Evolutionary conservation across 2,797 vertebrate species (phyloP), one percentile per base, ranked within the genome.

Genomic region (Vespertilio murinus): DNA sequence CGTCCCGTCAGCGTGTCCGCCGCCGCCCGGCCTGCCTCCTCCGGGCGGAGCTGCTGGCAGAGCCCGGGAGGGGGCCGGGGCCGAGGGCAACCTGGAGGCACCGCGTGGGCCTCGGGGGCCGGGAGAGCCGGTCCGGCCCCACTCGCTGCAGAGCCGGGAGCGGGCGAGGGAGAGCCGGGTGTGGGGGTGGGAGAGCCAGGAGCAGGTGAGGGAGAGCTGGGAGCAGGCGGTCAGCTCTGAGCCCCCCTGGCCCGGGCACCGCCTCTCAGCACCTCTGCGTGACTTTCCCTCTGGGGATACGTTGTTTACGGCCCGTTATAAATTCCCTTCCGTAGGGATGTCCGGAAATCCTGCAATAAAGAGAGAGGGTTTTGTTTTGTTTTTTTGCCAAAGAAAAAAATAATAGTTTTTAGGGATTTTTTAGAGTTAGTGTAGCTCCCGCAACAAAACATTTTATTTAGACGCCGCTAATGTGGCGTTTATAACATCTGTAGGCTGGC

Each of bases 41-140:
- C 74, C 67, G 92, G 69, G 56, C 92, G 35, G 7, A 40, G 89
- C 83, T 81, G 54, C 40, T 12, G 94, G 70, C 90, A 91, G 95
- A 35, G 67, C 30, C 30, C 38, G 38, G 64, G 30, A 84, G 94
- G 69, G 81, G 75, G 67, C 93, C n/a, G 59, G 91, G 70, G 80
- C 54, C 80, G 0, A 79, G 81, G 56, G 45, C 92, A n/a, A 81
- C 30, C 22, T 75, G 35, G 54, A 80, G 61, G 38, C 4, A 1
- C 18, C 45, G 28, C 14, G 1, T 30, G n/a, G 71, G 54, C 40
- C 47, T 88, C 45, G 56, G 81, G 81, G 42, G 35, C 59, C 89
- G 61, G 6, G 79, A 82, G 30, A 88, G 81, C 30, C 2, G 23
- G 64, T 77, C 67, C 88, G 54, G 52, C 78, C 75, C 74, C 10